phyloP scores from a whole-genome alignment of 2,113 vertebrate species.

The Onychostoma macrolepis region DNA sequence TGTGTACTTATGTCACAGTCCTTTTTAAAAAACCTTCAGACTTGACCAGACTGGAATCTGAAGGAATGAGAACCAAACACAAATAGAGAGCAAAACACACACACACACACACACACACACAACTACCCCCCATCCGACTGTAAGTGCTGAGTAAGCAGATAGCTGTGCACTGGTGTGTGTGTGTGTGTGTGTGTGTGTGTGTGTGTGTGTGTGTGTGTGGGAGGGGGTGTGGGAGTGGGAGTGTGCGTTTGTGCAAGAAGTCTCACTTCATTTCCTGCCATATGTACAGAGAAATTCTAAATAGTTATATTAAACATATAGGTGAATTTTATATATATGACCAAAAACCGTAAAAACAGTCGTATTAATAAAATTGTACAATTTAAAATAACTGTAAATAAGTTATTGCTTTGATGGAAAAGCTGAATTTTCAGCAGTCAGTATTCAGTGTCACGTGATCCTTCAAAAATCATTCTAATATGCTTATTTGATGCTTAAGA shows the following conservation, averaged over 20 bases:
- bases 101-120: neutral
- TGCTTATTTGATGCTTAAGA: neutral
- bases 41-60: neutral
- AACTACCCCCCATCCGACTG: neutral
- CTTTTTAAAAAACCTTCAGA: neutral
- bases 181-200: neutral
- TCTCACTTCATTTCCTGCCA: constrained; percentile 9
- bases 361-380: neutral
- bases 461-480: neutral
- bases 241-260: neutral
- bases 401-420: neutral
- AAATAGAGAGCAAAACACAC: constrained; percentile 6
- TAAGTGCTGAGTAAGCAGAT: constrained; percentile 22
- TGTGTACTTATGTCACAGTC: neutral
- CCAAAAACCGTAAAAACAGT: neutral
- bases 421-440: neutral
- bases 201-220: too few species aligned
- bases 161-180: neutral
- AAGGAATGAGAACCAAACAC: neutral
- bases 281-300: neutral
- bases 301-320: neutral
- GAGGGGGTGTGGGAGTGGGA: too few species aligned
- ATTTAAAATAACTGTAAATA: neutral
- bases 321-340: neutral
- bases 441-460: neutral